Percentiles rank a stretch among this genome's conserved stretches.
These are phyloP conservation scores for Cephus nigrinus DNA, from an alignment of 2,888 invertebrate species.

Conservation along the genomic window DNA sequence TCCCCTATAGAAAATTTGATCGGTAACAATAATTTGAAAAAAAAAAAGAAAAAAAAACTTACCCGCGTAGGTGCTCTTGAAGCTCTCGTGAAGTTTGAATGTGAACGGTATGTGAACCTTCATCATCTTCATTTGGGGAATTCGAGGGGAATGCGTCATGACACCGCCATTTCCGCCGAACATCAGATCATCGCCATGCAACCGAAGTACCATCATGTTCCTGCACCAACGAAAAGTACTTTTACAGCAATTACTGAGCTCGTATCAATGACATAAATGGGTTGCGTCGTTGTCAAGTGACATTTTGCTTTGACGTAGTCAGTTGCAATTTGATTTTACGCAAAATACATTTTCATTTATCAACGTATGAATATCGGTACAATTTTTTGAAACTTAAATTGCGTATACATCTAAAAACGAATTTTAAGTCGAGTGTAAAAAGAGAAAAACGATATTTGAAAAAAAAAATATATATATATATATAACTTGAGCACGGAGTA, in stretches of 20 bases:
- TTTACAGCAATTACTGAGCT: background rate
- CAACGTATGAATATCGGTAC: background rate
- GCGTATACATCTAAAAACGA: background rate
- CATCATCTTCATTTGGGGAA: slow-evolving; percentile 85
- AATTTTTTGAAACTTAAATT: no score
- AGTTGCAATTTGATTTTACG: background rate
- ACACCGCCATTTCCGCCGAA: slow-evolving; percentile 69
- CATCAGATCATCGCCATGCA: slow-evolving; percentile 77
- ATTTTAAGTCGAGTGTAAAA: background rate
- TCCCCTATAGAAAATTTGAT: background rate
- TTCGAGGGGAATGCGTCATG: slow-evolving; percentile 71
- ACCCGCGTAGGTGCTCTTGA: slow-evolving; percentile 79
- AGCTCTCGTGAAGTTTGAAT: slow-evolving; percentile 79
- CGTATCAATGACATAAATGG: background rate
- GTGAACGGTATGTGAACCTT: slow-evolving; percentile 86
- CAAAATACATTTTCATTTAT: background rate
- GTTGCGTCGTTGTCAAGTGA: background rate
- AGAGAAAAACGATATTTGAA: no score
- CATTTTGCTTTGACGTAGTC: background rate
- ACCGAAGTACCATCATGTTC: slow-evolving; percentile 82
- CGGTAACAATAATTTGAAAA: background rate
- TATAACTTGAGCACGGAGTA: background rate
- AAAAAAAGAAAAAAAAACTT: slow-evolving; percentile 45
- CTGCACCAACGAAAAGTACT: slow-evolving; percentile 64
- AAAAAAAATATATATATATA: no score